phyloP scores from a whole-genome alignment of 2,888 invertebrate species.

The Sinodicranocentrus sp. region DNA sequence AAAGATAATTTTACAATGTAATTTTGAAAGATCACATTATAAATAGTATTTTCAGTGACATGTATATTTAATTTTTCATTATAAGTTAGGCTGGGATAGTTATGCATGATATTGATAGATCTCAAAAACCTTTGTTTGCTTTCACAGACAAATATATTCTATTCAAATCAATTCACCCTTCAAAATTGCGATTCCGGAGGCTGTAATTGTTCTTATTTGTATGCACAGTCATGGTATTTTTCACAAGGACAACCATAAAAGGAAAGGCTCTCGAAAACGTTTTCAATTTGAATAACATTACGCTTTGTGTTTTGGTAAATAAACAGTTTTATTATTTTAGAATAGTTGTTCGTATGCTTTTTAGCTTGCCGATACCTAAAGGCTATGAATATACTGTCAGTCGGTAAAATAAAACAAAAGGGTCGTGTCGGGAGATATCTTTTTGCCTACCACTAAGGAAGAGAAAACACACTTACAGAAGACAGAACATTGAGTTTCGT shows the following conservation, averaged over 20 bases:
- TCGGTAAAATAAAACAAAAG: slow-evolving; percentile 40
- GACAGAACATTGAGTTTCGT: slow-evolving; percentile 29
- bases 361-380: slow-evolving; percentile 42
- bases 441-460: slow-evolving; percentile 20
- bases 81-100: background rate
- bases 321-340: slow-evolving; percentile 38
- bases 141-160: background rate
- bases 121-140: background rate
- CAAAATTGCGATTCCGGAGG: slow-evolving; percentile 46
- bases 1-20: no score
- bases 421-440: slow-evolving; percentile 10
- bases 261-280: background rate
- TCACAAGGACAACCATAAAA: slow-evolving; percentile 22
- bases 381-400: slow-evolving; percentile 26
- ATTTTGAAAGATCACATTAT: no score
- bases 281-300: slow-evolving; percentile 26
- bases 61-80: background rate
- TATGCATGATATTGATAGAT: background rate
- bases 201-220: slow-evolving; percentile 53
- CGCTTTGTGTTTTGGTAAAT: slow-evolving; percentile 17
- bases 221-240: slow-evolving; percentile 41
- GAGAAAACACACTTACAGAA: slow-evolving; percentile 22
- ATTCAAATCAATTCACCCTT: no score
- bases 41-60: no score
- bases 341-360: slow-evolving; percentile 45